Evolutionary conservation across 2,113 vertebrate genomes (phyloP), one percentile per base, ranked within the genome.

Genomic region (Synodontis membranacea): DNA sequence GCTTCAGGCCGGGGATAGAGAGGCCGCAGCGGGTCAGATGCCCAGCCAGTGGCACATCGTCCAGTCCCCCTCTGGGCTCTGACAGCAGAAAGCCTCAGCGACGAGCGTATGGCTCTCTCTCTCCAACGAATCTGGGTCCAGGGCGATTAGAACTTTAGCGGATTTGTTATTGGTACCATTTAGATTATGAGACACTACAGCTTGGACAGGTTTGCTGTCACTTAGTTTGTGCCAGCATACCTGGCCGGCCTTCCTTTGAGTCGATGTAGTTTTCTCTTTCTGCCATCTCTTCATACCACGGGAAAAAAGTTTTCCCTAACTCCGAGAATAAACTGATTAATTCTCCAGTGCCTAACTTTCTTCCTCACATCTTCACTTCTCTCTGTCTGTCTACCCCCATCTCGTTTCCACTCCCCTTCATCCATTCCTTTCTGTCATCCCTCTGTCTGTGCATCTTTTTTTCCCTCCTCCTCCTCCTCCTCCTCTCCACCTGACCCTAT

Each of bases 401-500:
- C n/a, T 60, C 78, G 52, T 83, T 72, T 50, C 70, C 75, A 82
- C 82, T 84, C 82, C 54, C 66, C 19, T 70, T 42, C 17, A 72
- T 39, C 58, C n/a, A 74, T 79, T 85, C 34, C 75, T 48, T 82
- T 52, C 80, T 84, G 60, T 87, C 89, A 90, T 88, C 88, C 84
- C 62, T 86, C 72, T 68, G 86, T 86, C 85, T 21, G 31, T 39
- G 83, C 31, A 46, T 44, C 80, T 80, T 70, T 85, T 48, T 87
- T 79, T 83, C 84, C n/a, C n/a, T n/a, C n/a, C n/a, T n/a, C n/a
- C n/a, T 39, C 44, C 5, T 54, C 64, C 72, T 66, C 83, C 85
- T 46, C 90, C 78, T 87, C 88, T 87, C 85, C 62, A 8, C 86
- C 87, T 89, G 90, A 89, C 85, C 87, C 83, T 48, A 31, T 86